Evolutionary conservation across 2,888 invertebrate genomes (phyloP).

Genomic region (Peribatodes rhomboidaria): DNA sequence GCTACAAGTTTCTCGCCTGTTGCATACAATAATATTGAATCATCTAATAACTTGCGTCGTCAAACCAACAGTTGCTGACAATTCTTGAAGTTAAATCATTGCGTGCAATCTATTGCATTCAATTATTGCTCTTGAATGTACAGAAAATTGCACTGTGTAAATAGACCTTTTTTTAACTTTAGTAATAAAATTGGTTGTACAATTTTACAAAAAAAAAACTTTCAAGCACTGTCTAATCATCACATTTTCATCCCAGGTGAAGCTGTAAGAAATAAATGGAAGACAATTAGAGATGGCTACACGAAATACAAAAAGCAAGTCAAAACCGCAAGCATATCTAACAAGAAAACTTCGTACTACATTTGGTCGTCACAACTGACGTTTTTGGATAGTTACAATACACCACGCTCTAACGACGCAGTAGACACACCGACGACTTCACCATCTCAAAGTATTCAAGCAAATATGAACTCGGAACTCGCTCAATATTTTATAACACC

Average conservation of each 20-base stretch:
- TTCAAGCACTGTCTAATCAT: too few species aligned
- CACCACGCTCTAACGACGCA: slow-evolving; percentile 1
- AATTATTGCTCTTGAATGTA: too few species aligned
- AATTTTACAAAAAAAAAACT: too few species aligned
- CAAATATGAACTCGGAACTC: background rate
- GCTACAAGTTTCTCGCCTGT: too few species aligned
- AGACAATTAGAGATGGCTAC: slow-evolving; percentile 58
- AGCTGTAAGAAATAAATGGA: slow-evolving; percentile 57
- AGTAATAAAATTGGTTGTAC: too few species aligned
- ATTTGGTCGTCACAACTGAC: background rate
- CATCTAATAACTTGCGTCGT: too few species aligned
- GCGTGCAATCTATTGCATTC: too few species aligned
- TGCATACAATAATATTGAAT: too few species aligned
- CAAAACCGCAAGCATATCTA: background rate
- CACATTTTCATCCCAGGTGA: slow-evolving; percentile 52
- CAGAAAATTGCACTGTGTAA: too few species aligned
- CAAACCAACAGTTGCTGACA: too few species aligned
- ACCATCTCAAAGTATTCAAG: slow-evolving; percentile 2
- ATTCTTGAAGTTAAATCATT: too few species aligned
- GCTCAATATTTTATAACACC: slow-evolving; percentile 4
- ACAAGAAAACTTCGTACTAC: slow-evolving; percentile 8
- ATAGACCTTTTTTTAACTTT: too few species aligned
- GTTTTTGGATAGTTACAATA: slow-evolving; percentile 5
- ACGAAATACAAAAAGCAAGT: slow-evolving; percentile 55
- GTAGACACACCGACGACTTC: background rate